Evolutionary conservation across 2,113 vertebrate genomes (phyloP), one percentile per base, ranked within the genome.

Genomic region (Antechinus stuartii): DNA sequence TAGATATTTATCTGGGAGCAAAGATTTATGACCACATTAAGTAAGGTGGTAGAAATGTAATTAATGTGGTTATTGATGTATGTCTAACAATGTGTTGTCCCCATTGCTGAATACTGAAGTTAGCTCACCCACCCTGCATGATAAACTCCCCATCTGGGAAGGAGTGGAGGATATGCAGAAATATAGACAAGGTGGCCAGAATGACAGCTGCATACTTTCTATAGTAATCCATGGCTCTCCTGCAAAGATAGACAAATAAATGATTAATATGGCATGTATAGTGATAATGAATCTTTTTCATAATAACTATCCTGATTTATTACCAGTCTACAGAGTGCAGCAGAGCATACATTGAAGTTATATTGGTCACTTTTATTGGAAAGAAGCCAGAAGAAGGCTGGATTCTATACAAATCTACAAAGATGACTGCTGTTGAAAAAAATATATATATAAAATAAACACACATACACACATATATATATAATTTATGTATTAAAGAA

Each of bases 131-230:
- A 99, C 99, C 98, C 95, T 99, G 98, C 97, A 98, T 97, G 91
- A 98, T 97, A 92, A 98, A 98, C n/a, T 99, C 99, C 92, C 97
- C 98, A 91, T 99, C 99, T 95, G 99, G 99, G 96, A 99, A 99
- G 93, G 99, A 98, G 95, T 99, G 98, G 93, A 99, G 98, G 94
- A 99, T 96, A 93, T 99, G 98, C 97, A 99, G 96, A 97, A 99
- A 98, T 76, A 99, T 95, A 97, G 98, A 99, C 96, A 99, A 91
- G 61, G 99, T 92, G 84, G 99, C 98, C 97, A 99, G 95, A 54
- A 98, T 98, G 90, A 99, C 96, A 97, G 98, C 99, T 93, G 98
- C 98, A 90, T 99, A 99, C 97, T 99, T 99, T 95, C 99, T 90
- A 57, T 98, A 99, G 96, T 95, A 98, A 98, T 98, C 98, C 98